These are phyloP conservation scores for Neotoxoptera formosana DNA, from an alignment of 1,140 invertebrate species.

Conservation along the genomic window DNA sequence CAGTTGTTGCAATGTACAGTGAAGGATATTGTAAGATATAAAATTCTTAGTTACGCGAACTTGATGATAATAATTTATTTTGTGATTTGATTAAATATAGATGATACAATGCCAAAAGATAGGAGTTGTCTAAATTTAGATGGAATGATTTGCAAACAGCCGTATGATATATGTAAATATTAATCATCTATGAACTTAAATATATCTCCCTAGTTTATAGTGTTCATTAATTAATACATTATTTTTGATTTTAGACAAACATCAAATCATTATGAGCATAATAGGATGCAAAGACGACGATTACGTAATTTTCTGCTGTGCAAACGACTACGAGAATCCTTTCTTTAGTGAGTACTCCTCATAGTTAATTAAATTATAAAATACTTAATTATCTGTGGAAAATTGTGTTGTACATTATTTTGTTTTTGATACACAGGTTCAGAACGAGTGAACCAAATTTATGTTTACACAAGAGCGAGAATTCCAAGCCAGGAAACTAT, in stretches of 20 bases:
- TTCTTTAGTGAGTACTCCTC: not conserved
- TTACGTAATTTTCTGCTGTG: not conserved
- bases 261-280: not conserved
- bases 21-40: constrained; percentile 27
- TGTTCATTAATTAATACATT: not conserved
- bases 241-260: not conserved
- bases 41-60: not conserved
- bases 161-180: not conserved
- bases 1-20: rapidly evolving
- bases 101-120: not conserved
- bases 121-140: rapidly evolving
- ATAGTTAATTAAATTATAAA: not conserved
- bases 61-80: not conserved
- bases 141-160: not conserved
- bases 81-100: not conserved
- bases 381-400: not conserved
- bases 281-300: not conserved
- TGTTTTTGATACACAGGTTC: not conserved
- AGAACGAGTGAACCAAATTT: not conserved
- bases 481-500: not conserved
- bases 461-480: not conserved
- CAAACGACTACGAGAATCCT: not conserved
- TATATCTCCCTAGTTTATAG: not conserved
- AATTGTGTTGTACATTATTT: not conserved
- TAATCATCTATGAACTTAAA: not conserved